Conservation (phyloP, 2,888 invertebrate genomes). For the Barypeithes pellucidus region DNA sequence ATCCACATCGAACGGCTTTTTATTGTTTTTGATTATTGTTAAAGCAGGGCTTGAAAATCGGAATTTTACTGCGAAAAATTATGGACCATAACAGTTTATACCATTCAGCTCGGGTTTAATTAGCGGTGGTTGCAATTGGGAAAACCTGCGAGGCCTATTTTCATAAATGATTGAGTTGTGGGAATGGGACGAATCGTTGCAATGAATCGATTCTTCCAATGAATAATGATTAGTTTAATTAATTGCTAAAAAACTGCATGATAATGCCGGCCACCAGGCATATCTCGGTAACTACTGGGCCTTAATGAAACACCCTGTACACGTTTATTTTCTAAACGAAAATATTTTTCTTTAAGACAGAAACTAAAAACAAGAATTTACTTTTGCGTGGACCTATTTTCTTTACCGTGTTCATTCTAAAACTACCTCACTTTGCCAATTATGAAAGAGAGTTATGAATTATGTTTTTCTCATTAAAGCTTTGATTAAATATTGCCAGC, state of each 20-base stretch:
- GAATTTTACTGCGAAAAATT: conserved; percentile 27
- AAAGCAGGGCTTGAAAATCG: conserved; percentile 18
- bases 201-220: no score
- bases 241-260: no score
- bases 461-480: conserved; percentile 11
- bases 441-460: conserved; percentile 6
- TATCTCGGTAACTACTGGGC: no score
- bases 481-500: conserved; percentile 5
- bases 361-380: no score
- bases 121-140: conserved; percentile 26
- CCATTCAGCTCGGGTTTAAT: conserved; percentile 30
- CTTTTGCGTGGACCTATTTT: not conserved
- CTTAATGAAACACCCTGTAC: no score
- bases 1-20: conserved; percentile 30
- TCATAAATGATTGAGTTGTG: conserved; percentile 18
- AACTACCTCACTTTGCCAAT: conserved; percentile 9
- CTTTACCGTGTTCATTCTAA: not conserved
- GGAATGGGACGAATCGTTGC: not conserved
- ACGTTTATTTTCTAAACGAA: no score
- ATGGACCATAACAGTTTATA: conserved; percentile 31
- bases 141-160: conserved; percentile 27
- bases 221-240: no score
- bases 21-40: conserved; percentile 39
- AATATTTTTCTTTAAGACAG: no score
- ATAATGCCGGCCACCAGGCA: no score